phyloP scores from a whole-genome alignment of 2,888 invertebrate species.

The Spilosoma lubricipeda region DNA sequence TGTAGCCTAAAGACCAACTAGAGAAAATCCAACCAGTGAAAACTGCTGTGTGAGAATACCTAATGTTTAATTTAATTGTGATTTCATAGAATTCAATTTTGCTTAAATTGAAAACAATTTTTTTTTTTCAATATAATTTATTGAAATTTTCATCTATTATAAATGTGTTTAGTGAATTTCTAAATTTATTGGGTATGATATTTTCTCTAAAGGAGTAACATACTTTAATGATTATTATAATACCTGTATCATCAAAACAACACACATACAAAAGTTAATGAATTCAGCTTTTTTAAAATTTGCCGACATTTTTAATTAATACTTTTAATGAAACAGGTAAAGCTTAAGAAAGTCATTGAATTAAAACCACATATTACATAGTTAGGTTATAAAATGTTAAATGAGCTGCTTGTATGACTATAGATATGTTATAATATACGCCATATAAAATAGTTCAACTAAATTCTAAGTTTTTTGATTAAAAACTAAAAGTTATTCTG shows the following conservation, averaged over 20 bases:
- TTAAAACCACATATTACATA: conserved; percentile 42
- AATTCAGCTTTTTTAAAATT: background rate
- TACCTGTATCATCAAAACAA: conserved; percentile 44
- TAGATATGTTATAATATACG: conserved; percentile 64
- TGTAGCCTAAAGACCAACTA: conserved; percentile 83
- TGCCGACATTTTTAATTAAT: conserved; percentile 11
- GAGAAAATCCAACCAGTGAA: conserved; percentile 65
- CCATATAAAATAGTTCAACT: conserved; percentile 45
- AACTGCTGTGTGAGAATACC: conserved; percentile 80
- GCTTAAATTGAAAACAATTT: conserved; percentile 79
- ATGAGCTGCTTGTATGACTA: conserved; percentile 50
- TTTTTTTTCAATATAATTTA: conserved; percentile 62
- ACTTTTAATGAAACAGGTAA: conserved; percentile 43
- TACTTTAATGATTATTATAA: conserved; percentile 44
- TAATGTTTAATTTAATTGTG: conserved; percentile 62
- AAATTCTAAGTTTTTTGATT: conserved; percentile 37
- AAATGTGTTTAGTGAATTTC: conserved; percentile 73
- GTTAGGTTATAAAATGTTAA: conserved; percentile 44
- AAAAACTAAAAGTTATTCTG: conserved; percentile 36
- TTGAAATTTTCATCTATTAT: conserved; percentile 69
- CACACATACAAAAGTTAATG: conserved; percentile 27
- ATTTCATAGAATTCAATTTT: conserved; percentile 82
- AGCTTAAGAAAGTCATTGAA: conserved; percentile 26
- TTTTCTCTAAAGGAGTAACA: conserved; percentile 69
- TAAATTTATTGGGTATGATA: conserved; percentile 85